These are phyloP conservation scores for Saccostrea glomerata DNA, from an alignment of 1,140 invertebrate species.

Conservation along the genomic window DNA sequence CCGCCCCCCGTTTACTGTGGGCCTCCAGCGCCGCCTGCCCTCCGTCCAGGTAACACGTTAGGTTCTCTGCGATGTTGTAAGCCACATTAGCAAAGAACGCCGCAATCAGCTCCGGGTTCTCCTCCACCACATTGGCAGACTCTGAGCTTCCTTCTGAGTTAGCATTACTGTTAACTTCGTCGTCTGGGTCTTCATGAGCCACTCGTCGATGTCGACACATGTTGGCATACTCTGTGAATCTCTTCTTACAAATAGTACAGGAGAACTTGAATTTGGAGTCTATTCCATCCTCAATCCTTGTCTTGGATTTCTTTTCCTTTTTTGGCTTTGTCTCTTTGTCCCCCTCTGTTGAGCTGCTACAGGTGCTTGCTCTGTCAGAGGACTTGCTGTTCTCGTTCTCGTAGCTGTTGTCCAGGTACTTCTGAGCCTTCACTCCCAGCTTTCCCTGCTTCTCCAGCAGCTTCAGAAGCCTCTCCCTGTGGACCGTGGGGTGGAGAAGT, in stretches of 20 bases:
- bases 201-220: constrained; percentile 66
- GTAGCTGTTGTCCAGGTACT: constrained; percentile 42
- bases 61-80: constrained; percentile 65
- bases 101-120: constrained; percentile 47
- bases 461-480: constrained; percentile 56
- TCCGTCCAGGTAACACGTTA: constrained; percentile 66
- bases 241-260: constrained; percentile 66
- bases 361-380: neutral
- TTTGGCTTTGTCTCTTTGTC: constrained; percentile 14
- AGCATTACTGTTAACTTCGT: constrained; percentile 12
- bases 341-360: constrained; percentile 5
- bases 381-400: constrained; percentile 15
- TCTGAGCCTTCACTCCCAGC: constrained; percentile 42
- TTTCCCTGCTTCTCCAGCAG: constrained; percentile 51
- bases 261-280: constrained; percentile 52
- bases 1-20: constrained; percentile 55
- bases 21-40: constrained; percentile 57
- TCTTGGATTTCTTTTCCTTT: constrained; percentile 42
- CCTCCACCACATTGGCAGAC: constrained; percentile 37
- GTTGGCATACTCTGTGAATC: constrained; percentile 64
- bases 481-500: constrained; percentile 59
- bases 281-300: constrained; percentile 48
- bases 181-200: constrained; percentile 55
- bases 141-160: constrained; percentile 43
- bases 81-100: constrained; percentile 66